Percentiles rank a stretch among this genome's conserved stretches.
phyloP scores from a whole-genome alignment of 2,797 vertebrate species.

The Furcifer pardalis region DNA sequence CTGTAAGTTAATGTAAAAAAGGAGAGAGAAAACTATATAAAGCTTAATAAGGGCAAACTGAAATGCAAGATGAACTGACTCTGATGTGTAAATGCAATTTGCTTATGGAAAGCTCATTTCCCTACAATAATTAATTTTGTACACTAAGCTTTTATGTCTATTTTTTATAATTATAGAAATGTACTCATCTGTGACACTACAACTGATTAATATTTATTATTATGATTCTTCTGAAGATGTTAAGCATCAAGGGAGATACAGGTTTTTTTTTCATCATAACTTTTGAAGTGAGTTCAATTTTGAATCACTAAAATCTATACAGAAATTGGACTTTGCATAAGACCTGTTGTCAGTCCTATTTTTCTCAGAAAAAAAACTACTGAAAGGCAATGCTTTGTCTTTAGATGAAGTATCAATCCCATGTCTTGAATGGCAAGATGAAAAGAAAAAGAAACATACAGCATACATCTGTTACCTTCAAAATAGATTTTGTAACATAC shows the following conservation, averaged over 20 bases:
- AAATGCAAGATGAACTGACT: conserved; percentile 64
- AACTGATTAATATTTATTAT: conserved; percentile 76
- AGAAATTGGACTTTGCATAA: too few species aligned
- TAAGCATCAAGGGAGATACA: conserved; percentile 68
- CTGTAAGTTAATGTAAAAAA: conserved; percentile 46
- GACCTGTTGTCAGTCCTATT: not conserved
- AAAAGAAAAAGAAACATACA: conserved; percentile 2
- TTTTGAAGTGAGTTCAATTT: conserved; percentile 52
- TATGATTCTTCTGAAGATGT: conserved; percentile 68
- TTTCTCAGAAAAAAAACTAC: not conserved
- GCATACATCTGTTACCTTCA: not conserved
- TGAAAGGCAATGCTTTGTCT: not conserved
- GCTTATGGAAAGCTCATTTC: conserved; percentile 65
- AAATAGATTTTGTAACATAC: conserved; percentile 7
- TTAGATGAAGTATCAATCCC: not conserved
- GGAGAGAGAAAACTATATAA: conserved; percentile 60
- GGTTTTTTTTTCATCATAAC: conserved; percentile 57
- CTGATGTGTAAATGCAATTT: conserved; percentile 65
- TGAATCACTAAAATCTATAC: conserved; percentile 52
- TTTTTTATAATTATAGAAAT: conserved; percentile 66
- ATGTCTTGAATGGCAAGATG: not conserved
- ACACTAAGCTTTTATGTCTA: conserved; percentile 60
- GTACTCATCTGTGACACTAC: conserved; percentile 59
- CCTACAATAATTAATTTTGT: conserved; percentile 66
- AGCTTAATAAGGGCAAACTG: conserved; percentile 63